These are phyloP conservation scores for Poecilia picta DNA, from an alignment of 2,797 vertebrate genomes.

Conservation along the genomic window DNA sequence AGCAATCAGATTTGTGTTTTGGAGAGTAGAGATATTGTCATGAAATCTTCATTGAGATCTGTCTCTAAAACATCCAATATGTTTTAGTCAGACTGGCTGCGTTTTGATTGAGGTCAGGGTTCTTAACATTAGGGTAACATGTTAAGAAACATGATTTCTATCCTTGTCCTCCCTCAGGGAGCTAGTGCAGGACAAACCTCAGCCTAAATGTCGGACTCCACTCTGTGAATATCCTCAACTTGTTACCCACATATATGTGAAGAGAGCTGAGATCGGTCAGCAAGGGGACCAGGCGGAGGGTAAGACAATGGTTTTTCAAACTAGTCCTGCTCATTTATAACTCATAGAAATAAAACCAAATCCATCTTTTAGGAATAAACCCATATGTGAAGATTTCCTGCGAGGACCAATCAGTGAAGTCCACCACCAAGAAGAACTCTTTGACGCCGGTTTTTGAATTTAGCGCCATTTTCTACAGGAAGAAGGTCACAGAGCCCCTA, in stretches of 20 bases:
- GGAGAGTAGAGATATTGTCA: not conserved
- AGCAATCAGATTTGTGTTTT: conserved; percentile 19
- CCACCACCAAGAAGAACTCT: conserved; percentile 77
- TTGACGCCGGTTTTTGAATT: conserved; percentile 82
- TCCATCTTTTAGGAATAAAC: conserved; percentile 82
- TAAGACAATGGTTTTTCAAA: conserved; percentile 23
- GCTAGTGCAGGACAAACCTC: conserved; percentile 86
- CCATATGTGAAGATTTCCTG: conserved; percentile 91
- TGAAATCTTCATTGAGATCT: not conserved
- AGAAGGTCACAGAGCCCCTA: conserved; percentile 83
- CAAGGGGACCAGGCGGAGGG: conserved; percentile 80
- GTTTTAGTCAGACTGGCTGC: not conserved
- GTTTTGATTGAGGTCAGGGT: not conserved
- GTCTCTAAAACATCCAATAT: not conserved
- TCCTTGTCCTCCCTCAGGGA: conserved; percentile 78
- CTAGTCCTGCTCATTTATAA: not conserved
- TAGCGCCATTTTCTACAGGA: conserved; percentile 90
- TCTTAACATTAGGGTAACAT: no score
- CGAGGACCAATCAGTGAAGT: conserved; percentile 81
- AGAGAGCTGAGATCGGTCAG: conserved; percentile 84
- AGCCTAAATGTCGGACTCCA: conserved; percentile 84
- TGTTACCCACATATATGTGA: conserved; percentile 87
- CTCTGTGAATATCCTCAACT: conserved; percentile 87
- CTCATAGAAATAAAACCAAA: not conserved
- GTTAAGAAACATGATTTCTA: not conserved